These are phyloP conservation scores for Chymomyza caudatula DNA, from an alignment of 2,888 invertebrate genomes.

Conservation along the genomic window DNA sequence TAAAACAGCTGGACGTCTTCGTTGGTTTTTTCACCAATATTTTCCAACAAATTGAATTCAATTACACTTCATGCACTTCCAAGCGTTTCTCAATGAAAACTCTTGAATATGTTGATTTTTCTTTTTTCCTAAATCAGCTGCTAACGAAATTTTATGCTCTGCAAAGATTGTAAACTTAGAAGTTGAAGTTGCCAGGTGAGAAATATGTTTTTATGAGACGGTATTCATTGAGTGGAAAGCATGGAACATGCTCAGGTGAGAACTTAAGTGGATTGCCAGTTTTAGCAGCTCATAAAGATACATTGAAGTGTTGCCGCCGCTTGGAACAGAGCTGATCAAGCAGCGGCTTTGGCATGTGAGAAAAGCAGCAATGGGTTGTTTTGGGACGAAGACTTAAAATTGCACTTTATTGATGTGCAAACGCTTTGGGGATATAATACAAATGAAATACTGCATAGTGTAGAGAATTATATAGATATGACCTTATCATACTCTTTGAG, in stretches of 20 bases:
- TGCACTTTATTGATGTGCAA: too few species aligned
- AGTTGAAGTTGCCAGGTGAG: conserved; percentile 10
- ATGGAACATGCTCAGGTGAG: background rate
- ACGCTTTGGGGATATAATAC: too few species aligned
- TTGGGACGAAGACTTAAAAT: too few species aligned
- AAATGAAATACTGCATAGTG: too few species aligned
- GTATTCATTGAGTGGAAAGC: background rate
- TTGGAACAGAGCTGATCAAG: background rate
- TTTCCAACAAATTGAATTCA: conserved; percentile 57
- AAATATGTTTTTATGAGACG: background rate
- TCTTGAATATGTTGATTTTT: background rate
- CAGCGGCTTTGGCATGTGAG: too few species aligned
- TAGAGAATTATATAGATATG: too few species aligned
- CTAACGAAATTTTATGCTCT: background rate
- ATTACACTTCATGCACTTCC: conserved; percentile 68
- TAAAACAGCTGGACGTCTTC: conserved; percentile 40
- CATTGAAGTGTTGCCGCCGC: background rate
- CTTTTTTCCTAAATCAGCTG: background rate
- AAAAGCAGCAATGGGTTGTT: too few species aligned
- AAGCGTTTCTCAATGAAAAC: conserved; percentile 18
- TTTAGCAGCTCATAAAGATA: conserved; percentile 45
- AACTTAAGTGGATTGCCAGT: conserved; percentile 5
- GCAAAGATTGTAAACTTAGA: background rate
- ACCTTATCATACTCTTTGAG: too few species aligned
- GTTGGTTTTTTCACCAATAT: conserved; percentile 29